Evolutionary conservation across 1,140 invertebrate genomes (phyloP).

Genomic region (Dendrolimus punctatus): DNA sequence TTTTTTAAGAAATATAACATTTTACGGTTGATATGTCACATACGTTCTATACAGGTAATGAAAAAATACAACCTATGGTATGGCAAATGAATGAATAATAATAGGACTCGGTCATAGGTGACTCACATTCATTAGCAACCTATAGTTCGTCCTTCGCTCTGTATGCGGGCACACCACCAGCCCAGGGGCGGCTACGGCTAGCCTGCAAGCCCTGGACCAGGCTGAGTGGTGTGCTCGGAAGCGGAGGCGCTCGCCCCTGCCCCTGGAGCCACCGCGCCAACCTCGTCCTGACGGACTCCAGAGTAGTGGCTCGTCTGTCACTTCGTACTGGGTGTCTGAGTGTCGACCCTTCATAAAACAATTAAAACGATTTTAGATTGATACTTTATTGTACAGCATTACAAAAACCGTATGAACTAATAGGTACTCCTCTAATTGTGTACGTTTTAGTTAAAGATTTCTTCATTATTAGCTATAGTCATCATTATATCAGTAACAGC

Average conservation of each 20-base stretch:
- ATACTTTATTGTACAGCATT: too few species aligned
- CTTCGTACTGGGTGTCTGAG: conserved; percentile 38
- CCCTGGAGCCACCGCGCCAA: conserved; percentile 9
- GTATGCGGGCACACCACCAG: conserved; percentile 47
- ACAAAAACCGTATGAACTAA: too few species aligned
- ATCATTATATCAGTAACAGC: too few species aligned
- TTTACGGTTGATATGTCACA: too few species aligned
- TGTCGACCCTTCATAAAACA: conserved; percentile 22
- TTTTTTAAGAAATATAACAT: too few species aligned
- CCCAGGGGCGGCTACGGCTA: conserved; percentile 40
- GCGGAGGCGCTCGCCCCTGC: conserved; percentile 28
- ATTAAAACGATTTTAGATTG: not conserved
- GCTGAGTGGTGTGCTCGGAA: conserved; percentile 48
- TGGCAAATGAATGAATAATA: too few species aligned
- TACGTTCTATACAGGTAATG: too few species aligned
- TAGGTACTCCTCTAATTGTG: too few species aligned
- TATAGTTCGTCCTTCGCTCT: conserved; percentile 38
- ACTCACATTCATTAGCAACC: conserved; percentile 46
- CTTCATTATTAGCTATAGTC: too few species aligned
- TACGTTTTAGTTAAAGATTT: too few species aligned
- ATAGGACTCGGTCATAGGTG: too few species aligned
- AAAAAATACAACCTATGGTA: too few species aligned
- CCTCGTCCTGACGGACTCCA: conserved; percentile 19
- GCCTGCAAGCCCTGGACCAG: conserved; percentile 42
- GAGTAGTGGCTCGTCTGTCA: conserved; percentile 43